Conservation (phyloP, 2,888 invertebrate genomes). For the Tetragonisca angustula region DNA sequence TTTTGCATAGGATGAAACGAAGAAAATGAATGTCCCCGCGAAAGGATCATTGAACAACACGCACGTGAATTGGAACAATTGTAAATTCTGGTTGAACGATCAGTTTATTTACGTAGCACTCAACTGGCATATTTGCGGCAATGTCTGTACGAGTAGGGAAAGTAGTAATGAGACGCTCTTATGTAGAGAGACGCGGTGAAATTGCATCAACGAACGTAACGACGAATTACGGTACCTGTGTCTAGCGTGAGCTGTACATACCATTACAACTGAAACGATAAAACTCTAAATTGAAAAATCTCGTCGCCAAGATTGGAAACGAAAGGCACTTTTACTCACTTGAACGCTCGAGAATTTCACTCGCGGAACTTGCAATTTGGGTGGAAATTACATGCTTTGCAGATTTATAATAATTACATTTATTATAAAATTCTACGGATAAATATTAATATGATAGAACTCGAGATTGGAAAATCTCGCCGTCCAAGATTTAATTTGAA, state of each 20-base stretch:
- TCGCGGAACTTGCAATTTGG: no score
- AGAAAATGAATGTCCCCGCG: background rate
- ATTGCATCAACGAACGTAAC: slow-evolving; percentile 49
- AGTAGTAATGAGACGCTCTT: slow-evolving; percentile 31
- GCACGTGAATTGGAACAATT: background rate
- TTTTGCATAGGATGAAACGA: background rate
- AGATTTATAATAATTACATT: no score
- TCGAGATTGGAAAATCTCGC: no score
- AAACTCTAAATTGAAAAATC: no score
- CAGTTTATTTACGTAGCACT: background rate
- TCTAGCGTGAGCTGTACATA: background rate
- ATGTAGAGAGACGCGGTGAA: background rate
- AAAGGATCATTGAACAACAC: background rate
- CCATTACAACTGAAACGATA: no score
- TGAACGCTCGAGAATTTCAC: no score
- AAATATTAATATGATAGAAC: no score
- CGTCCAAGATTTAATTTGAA: no score
- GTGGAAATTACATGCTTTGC: no score
- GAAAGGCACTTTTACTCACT: no score
- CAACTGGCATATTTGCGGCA: background rate
- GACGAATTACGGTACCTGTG: background rate
- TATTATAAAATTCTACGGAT: no score
- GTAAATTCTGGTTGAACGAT: slow-evolving; percentile 15
- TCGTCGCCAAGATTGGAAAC: no score
- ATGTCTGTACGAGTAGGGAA: slow-evolving; percentile 26